phyloP scores from a whole-genome alignment of 2,888 invertebrate genomes.

The Pachycephus smyrnensis region DNA sequence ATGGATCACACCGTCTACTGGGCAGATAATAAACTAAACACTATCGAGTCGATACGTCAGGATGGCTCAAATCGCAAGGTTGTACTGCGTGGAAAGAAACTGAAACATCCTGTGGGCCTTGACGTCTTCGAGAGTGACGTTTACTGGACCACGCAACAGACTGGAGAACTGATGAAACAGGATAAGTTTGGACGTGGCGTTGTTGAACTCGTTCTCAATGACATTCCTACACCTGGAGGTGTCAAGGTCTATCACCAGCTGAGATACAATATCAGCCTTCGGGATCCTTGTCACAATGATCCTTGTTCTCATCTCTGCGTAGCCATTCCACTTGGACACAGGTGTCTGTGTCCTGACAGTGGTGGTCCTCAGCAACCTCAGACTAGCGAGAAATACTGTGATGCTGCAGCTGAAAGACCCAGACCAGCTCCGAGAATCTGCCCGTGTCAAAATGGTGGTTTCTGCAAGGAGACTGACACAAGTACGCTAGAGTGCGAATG shows the following conservation, averaged over 20 bases:
- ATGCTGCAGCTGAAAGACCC: slow-evolving; percentile 83
- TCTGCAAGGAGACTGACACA: slow-evolving; percentile 74
- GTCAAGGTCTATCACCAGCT: slow-evolving; percentile 88
- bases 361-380: slow-evolving; percentile 60
- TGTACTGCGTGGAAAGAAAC: slow-evolving; percentile 78
- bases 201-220: slow-evolving; percentile 83
- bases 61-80: slow-evolving; percentile 84
- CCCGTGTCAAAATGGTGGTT: slow-evolving; percentile 88
- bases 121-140: slow-evolving; percentile 95
- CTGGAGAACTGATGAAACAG: slow-evolving; percentile 87
- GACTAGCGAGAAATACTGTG: slow-evolving; percentile 77
- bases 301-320: slow-evolving; percentile 95
- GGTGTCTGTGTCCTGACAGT: slow-evolving; percentile 92
- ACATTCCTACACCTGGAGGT: slow-evolving; percentile 87
- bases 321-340: slow-evolving; percentile 86
- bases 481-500: slow-evolving; percentile 80
- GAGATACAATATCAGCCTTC: slow-evolving; percentile 82
- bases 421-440: slow-evolving; percentile 83
- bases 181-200: slow-evolving; percentile 98
- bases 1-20: slow-evolving; percentile 94
- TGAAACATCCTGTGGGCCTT: slow-evolving; percentile 86
- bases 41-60: slow-evolving; percentile 85
- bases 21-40: slow-evolving; percentile 94
- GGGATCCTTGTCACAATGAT: slow-evolving; percentile 77
- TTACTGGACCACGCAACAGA: slow-evolving; percentile 93